phyloP scores from a whole-genome alignment of 2,113 vertebrate genomes.

The Tachycineta bicolor region DNA sequence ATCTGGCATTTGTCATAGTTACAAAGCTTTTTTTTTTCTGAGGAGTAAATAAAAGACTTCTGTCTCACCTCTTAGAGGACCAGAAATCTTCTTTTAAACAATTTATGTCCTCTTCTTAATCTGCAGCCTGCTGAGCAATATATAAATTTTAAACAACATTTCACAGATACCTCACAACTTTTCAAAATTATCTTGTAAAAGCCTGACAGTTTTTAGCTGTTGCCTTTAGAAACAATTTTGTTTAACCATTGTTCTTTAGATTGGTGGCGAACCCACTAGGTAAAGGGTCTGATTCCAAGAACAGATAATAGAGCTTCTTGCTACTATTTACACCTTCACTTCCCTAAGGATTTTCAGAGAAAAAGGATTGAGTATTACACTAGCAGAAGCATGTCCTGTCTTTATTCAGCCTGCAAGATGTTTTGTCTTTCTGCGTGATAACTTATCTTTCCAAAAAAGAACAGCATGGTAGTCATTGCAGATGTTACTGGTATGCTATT shows the following conservation, averaged over 20 bases:
- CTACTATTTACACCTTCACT: neutral
- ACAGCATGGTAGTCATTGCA: neutral
- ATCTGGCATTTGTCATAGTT: neutral
- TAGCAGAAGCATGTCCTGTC: neutral
- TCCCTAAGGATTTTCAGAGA: neutral
- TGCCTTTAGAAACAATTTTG: neutral
- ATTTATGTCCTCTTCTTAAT: neutral
- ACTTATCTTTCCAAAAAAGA: neutral
- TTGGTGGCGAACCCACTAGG: neutral
- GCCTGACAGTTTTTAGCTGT: neutral
- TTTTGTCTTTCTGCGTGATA: neutral
- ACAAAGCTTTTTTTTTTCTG: neutral
- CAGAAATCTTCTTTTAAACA: neutral
- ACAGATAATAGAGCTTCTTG: neutral
- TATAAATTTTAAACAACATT: neutral
- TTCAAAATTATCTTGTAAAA: neutral
- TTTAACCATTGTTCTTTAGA: neutral
- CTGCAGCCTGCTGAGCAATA: neutral
- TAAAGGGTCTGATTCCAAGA: neutral
- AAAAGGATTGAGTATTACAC: neutral
- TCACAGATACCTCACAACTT: neutral
- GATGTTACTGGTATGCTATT: neutral
- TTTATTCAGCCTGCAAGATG: neutral
- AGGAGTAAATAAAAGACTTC: constrained; percentile 9
- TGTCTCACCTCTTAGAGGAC: constrained; percentile 7